Percentiles rank a stretch among this genome's conserved stretches.
These are phyloP conservation scores for Drosophila colorata DNA, from an alignment of 2,888 invertebrate genomes.

Conservation along the genomic window DNA sequence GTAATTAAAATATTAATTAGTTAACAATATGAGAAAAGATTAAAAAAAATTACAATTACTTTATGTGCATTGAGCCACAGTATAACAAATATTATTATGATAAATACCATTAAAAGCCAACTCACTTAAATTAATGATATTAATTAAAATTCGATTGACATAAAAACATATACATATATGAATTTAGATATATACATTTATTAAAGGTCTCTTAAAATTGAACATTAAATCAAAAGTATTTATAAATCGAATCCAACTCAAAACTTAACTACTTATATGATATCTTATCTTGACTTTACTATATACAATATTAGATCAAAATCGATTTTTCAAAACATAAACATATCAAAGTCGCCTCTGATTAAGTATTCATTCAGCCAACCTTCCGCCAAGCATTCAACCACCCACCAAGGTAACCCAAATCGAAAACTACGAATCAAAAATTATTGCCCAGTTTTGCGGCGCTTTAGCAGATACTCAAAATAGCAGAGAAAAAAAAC, in stretches of 20 bases:
- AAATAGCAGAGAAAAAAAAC: conserved; percentile 17
- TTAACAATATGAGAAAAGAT: conserved; percentile 19
- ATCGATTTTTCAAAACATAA: conserved; percentile 48
- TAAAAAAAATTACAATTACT: conserved; percentile 34
- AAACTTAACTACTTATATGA: conserved; percentile 5
- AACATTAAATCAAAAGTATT: conserved; percentile 15
- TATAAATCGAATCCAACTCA: conserved; percentile 5
- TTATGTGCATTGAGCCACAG: conserved; percentile 41
- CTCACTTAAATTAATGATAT: conserved; percentile 4
- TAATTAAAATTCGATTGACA: conserved; percentile 8
- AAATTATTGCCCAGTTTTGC: conserved; percentile 47
- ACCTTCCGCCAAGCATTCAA: background rate
- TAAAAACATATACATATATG: background rate
- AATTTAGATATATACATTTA: background rate
- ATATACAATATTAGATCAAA: conserved; percentile 14
- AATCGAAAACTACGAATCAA: background rate
- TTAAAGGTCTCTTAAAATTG: conserved; percentile 6
- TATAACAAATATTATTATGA: conserved; percentile 34
- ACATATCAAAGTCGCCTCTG: conserved; percentile 57
- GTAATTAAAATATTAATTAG: conserved; percentile 32
- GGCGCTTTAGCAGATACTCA: conserved; percentile 44
- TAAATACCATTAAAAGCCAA: conserved; percentile 11
- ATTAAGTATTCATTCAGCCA: conserved; percentile 19
- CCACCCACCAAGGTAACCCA: conserved; percentile 8
- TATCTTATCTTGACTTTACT: conserved; percentile 20